Evolutionary conservation across 2,888 invertebrate species (phyloP).

Genomic region (Crepidodera aurea): DNA sequence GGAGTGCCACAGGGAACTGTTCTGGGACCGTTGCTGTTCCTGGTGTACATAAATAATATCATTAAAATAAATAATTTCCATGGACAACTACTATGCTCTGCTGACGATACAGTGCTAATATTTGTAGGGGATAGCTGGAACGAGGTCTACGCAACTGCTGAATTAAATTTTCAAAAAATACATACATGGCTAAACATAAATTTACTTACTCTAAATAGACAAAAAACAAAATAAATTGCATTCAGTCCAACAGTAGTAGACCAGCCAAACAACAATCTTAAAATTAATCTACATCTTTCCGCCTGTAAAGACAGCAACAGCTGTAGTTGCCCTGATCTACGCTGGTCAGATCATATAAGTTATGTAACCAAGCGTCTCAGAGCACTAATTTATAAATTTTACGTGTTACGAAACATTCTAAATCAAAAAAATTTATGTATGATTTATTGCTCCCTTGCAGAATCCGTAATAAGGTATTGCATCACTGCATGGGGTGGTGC

Average conservation of each 20-base stretch:
- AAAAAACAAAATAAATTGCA: conserved; percentile 2
- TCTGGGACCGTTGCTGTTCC: neutral
- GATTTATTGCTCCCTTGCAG: no score
- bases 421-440: no score
- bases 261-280: no score
- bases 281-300: no score
- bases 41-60: neutral
- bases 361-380: no score
- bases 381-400: no score
- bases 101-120: conserved; percentile 1
- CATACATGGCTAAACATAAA: conserved; percentile 2
- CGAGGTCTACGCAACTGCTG: neutral
- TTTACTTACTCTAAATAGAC: neutral
- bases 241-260: neutral
- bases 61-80: neutral
- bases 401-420: no score
- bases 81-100: neutral
- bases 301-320: no score
- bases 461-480: no score
- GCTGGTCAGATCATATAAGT: no score
- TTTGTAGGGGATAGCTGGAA: neutral
- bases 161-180: neutral
- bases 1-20: neutral
- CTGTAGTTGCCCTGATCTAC: no score
- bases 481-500: no score